A percentile compares a stretch with the other conserved stretches of the same genome.
These are phyloP conservation scores for Holotrichia oblita DNA, from an alignment of 1,140 invertebrate genomes.

Conservation along the genomic window DNA sequence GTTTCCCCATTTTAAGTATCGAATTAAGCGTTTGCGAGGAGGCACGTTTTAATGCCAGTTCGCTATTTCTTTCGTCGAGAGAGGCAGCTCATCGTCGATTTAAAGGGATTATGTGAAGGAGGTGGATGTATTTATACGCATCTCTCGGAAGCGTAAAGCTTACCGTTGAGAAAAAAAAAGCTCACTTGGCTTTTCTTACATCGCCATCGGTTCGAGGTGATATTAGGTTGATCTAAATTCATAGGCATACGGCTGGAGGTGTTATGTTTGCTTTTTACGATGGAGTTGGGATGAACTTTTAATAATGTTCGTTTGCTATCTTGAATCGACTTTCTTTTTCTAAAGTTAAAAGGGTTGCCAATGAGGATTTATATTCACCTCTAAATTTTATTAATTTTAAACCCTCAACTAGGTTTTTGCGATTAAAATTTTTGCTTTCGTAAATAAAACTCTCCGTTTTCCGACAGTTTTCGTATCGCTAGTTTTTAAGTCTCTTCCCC, in stretches of 20 bases:
- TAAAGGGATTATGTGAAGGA: neutral
- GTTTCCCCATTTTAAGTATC: neutral
- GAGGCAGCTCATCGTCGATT: neutral
- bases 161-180: neutral
- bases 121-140: neutral
- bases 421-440: too few species aligned
- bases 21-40: neutral
- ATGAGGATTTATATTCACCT: too few species aligned
- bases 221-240: slow-evolving; percentile 31
- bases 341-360: too few species aligned
- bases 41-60: neutral
- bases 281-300: neutral
- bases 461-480: too few species aligned
- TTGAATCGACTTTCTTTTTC: neutral
- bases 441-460: too few species aligned
- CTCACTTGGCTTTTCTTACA: neutral
- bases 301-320: slow-evolving; percentile 2
- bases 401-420: too few species aligned
- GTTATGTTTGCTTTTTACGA: slow-evolving; percentile 21
- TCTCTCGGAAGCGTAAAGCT: neutral
- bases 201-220: neutral
- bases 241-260: slow-evolving; percentile 7
- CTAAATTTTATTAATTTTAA: too few species aligned
- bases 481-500: too few species aligned
- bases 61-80: neutral